phyloP scores from a whole-genome alignment of 2,113 vertebrate species.

The Anseranas semipalmata region DNA sequence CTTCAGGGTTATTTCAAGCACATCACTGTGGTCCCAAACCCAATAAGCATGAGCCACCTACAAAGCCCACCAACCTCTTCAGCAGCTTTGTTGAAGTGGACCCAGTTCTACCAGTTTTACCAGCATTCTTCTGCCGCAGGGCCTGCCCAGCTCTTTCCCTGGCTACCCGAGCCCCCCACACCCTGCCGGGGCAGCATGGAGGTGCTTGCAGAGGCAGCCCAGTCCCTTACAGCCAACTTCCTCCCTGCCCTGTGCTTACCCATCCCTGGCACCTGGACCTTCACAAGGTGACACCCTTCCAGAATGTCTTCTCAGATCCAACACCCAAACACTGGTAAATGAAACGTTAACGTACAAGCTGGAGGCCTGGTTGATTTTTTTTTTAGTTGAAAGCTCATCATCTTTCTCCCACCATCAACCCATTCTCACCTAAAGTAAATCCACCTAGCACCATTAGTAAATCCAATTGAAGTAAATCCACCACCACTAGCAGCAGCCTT shows the following conservation, averaged over 20 bases:
- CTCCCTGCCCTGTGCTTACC: not conserved
- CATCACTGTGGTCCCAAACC: not conserved
- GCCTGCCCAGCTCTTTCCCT: not conserved
- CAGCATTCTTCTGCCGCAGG: not conserved
- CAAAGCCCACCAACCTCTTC: not conserved
- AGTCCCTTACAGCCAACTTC: not conserved
- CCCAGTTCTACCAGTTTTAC: not conserved
- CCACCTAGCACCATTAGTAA: not conserved
- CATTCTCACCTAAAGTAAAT: not conserved
- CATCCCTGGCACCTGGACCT: not conserved
- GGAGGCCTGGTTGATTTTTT: not conserved
- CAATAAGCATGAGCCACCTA: not conserved
- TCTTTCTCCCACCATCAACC: not conserved
- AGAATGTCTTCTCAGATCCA: not conserved
- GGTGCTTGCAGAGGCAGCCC: not conserved
- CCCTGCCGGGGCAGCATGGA: no score
- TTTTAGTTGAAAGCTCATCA: not conserved
- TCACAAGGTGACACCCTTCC: not conserved
- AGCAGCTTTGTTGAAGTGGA: not conserved
- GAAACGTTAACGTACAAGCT: not conserved
- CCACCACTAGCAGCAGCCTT: not conserved
- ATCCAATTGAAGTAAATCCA: no score
- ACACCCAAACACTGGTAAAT: not conserved
- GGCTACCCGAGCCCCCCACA: not conserved
- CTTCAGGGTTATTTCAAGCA: not conserved